A percentile compares a stretch with the other conserved stretches of the same genome.
These are phyloP conservation scores for Danio albolineatus DNA, from an alignment of 2,797 vertebrate species.

Conservation along the genomic window DNA sequence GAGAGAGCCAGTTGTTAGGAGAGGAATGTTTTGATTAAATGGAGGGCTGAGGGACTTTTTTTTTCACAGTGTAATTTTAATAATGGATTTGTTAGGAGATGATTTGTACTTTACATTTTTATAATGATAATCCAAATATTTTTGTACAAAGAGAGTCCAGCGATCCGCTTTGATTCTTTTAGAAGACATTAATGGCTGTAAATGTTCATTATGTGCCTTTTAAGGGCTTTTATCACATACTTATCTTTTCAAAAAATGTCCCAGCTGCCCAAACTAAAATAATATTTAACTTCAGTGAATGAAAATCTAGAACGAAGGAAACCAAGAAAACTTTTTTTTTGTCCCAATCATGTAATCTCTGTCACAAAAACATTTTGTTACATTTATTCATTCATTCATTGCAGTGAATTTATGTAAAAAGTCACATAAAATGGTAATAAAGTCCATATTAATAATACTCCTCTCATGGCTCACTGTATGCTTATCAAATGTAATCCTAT, in stretches of 20 bases:
- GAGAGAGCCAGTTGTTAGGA: not conserved
- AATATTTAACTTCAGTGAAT: not conserved
- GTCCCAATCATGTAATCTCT: not conserved
- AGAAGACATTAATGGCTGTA: conserved; percentile 21
- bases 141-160: conserved; percentile 6
- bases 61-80: not conserved
- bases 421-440: no score
- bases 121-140: conserved; percentile 21
- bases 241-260: not conserved
- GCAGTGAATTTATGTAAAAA: not conserved
- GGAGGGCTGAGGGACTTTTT: conserved; percentile 11
- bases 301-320: conserved; percentile 54
- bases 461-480: no score
- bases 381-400: not conserved
- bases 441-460: no score
- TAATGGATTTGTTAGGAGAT: not conserved
- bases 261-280: not conserved
- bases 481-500: no score
- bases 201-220: conserved; percentile 1
- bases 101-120: conserved; percentile 26
- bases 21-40: conserved; percentile 28
- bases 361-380: not conserved
- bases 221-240: not conserved
- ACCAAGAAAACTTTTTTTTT: conserved; percentile 57
- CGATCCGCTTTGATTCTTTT: conserved; percentile 9